A percentile compares a stretch with the other conserved stretches of the same genome.
Evolutionary conservation across 2,888 invertebrate genomes (phyloP).

Genomic region (Melitaea athalia): DNA sequence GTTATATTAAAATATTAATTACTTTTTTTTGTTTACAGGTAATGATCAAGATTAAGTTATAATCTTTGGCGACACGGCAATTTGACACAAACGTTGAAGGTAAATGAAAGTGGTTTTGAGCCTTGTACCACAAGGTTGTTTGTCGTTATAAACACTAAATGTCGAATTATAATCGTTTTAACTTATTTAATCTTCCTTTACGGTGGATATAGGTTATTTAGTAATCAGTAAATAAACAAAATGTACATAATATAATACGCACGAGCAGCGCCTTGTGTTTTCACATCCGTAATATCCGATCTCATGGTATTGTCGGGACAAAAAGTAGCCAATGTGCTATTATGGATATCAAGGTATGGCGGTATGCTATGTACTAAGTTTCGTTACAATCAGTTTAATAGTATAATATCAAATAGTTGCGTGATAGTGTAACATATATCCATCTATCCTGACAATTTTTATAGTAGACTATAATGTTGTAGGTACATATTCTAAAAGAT

Average conservation of each 20-base stretch:
- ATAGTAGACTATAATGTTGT: too few species aligned
- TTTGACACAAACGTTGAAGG: constrained; percentile 12
- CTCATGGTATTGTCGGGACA: too few species aligned
- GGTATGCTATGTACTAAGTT: too few species aligned
- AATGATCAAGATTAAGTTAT: constrained; percentile 31
- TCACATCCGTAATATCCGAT: too few species aligned
- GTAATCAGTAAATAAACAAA: neutral
- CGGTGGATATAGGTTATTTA: neutral
- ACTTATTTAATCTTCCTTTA: neutral
- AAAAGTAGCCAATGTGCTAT: too few species aligned
- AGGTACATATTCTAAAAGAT: too few species aligned
- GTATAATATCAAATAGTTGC: too few species aligned
- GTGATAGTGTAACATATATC: too few species aligned
- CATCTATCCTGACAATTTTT: too few species aligned
- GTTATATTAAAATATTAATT: neutral
- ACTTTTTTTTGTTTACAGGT: constrained; percentile 26
- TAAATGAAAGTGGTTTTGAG: constrained; percentile 8
- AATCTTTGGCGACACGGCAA: neutral
- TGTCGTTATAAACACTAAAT: constrained; percentile 1
- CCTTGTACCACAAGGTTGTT: neutral
- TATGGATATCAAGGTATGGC: too few species aligned
- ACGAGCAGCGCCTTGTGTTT: too few species aligned
- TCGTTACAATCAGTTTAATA: too few species aligned
- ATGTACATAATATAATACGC: neutral
- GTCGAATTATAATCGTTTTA: neutral